Base-by-base conservation (phyloP, 2,888 invertebrate species). In the Parelbella ahira region DNA sequence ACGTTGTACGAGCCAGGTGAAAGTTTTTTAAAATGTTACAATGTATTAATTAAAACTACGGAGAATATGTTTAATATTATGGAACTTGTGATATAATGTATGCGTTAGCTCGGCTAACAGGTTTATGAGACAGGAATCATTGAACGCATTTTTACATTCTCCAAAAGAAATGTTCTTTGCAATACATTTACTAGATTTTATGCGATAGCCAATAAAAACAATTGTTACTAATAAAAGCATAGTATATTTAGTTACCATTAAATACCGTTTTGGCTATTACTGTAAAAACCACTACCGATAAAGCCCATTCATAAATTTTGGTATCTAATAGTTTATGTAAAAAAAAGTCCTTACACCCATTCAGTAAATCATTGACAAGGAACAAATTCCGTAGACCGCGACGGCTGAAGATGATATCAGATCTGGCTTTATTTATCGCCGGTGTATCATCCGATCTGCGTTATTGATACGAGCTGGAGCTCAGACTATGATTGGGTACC, bases 401-500 rank as follows among this genome's bases (percentile, higher is more conserved):
- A 28, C 36, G 39, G 44, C 30, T 42, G 29, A 34, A 48, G 48
- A 48, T 48, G 24, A 48, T 55, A 56, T 56, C 56, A 24, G 6
- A 47, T 49, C 50, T 56, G 63, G 55, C 64, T 77, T 72, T 73
- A 83, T 79, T 80, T 80, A 81, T 78, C 66, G 73, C 55, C 50
- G 54, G 58, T 62, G 74, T 80, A 82, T 80, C 80, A 61, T 51
- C 63, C 65, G 71, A 81, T 80, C 80, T 73, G 73, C 74, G 80
- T 81, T 79, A 82, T 80, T 77, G 81, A 81, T 77, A 75, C 71
- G 68, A 75, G 72, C 66, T 53, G 60, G 68, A 68, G 64, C 66
- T 47, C 53, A 56, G 52, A 52, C 60, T 58, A 53, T 56, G 56
- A 57, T 60, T 59, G 58, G 64, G 60, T 61, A 60, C 65, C 61